A percentile compares a stretch with the other conserved stretches of the same genome.
phyloP scores from a whole-genome alignment of 2,888 invertebrate genomes.

The Aplocera efformata region DNA sequence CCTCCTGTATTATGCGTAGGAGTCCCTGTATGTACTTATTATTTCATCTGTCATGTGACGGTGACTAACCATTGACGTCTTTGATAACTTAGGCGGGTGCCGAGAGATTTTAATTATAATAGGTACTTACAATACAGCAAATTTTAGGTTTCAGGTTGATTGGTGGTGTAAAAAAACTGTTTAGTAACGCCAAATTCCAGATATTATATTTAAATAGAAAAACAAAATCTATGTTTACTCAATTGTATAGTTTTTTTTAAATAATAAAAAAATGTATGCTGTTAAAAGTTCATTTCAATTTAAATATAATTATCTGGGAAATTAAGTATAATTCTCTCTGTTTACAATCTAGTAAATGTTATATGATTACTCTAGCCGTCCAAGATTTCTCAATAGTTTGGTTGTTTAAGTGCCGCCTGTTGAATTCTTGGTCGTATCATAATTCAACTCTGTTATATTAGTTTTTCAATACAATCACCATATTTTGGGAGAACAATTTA shows the following conservation, averaged over 20 bases:
- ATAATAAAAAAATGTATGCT: too few relatives aligned
- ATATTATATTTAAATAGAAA: too few relatives aligned
- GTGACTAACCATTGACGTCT: conserved; percentile 42
- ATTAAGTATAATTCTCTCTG: too few relatives aligned
- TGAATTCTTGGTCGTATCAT: conserved; percentile 18
- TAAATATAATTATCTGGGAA: too few relatives aligned
- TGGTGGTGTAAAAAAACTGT: background rate
- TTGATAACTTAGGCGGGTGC: conserved; percentile 34
- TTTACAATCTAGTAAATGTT: too few relatives aligned
- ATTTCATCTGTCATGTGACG: conserved; percentile 40
- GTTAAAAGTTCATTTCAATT: too few relatives aligned
- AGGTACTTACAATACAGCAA: conserved; percentile 29
- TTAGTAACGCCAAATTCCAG: too few relatives aligned
- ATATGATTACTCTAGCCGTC: conserved; percentile 1
- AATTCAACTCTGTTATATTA: conserved; percentile 15
- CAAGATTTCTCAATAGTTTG: conserved; percentile 18
- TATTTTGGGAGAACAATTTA: too few relatives aligned
- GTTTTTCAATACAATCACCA: background rate
- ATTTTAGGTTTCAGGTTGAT: conserved; percentile 5
- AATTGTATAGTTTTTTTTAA: too few relatives aligned
- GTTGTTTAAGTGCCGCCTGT: conserved; percentile 19
- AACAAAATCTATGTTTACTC: too few relatives aligned
- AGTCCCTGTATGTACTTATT: conserved; percentile 25
- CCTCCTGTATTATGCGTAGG: conserved; percentile 13
- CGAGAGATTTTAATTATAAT: conserved; percentile 29